Percentiles rank a stretch among this genome's conserved stretches.
Conservation (phyloP, 2,113 vertebrate species). For the Canis aureus region DNA sequence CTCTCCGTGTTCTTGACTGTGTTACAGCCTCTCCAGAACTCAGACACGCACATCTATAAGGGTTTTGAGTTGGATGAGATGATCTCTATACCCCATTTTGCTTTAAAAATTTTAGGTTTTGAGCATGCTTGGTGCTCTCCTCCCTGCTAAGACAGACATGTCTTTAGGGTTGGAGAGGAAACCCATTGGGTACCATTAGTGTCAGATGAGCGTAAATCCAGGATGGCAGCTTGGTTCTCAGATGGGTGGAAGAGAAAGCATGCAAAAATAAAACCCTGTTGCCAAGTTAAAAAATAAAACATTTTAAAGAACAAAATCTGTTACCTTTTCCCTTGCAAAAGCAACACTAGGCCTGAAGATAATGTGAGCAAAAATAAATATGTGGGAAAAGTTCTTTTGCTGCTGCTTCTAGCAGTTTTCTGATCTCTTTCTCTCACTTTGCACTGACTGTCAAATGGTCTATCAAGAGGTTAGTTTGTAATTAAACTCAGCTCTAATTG, state of each 20-base stretch:
- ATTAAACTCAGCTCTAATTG: conserved; percentile 84
- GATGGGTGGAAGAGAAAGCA: background rate
- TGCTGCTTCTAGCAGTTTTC: conserved; percentile 67
- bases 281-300: conserved; percentile 47
- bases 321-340: conserved; percentile 39
- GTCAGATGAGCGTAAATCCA: background rate
- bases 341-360: conserved; percentile 36
- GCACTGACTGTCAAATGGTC: conserved; percentile 79
- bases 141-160: fast-evolving
- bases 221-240: background rate
- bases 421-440: conserved; percentile 76
- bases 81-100: background rate
- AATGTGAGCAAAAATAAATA: conserved; percentile 66
- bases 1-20: background rate
- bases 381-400: background rate
- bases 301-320: conserved; percentile 63
- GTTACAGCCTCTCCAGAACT: background rate
- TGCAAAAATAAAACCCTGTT: conserved; percentile 32
- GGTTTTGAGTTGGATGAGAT: background rate
- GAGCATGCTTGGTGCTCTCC: background rate
- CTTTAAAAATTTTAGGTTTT: background rate
- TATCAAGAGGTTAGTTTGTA: conserved; percentile 83
- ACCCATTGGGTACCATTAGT: background rate
- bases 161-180: background rate
- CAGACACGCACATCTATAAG: background rate